Percentiles rank a stretch among this genome's conserved stretches.
These are phyloP conservation scores for Nyctalus aviator DNA, from an alignment of 2,797 vertebrate genomes.

Conservation along the genomic window DNA sequence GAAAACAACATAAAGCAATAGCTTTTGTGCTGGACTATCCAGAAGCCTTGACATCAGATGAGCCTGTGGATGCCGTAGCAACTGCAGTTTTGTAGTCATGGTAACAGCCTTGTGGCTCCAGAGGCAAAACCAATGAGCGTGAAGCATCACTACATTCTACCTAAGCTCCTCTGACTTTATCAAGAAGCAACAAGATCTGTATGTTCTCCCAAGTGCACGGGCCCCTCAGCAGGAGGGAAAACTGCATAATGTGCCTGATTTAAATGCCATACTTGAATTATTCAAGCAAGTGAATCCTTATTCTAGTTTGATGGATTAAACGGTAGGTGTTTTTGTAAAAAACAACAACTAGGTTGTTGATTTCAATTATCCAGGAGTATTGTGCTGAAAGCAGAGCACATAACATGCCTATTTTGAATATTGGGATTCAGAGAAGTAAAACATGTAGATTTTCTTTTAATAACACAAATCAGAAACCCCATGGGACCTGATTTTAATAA, in stretches of 20 bases:
- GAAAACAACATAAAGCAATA: slow-evolving; percentile 80
- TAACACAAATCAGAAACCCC: slow-evolving; percentile 31
- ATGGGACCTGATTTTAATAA: background rate
- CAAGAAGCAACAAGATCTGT: slow-evolving; percentile 84
- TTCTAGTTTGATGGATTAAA: slow-evolving; percentile 80
- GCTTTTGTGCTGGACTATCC: slow-evolving; percentile 78
- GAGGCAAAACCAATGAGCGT: slow-evolving; percentile 89
- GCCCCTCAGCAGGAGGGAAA: slow-evolving; percentile 74
- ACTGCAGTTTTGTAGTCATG: slow-evolving; percentile 88
- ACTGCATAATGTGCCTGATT: slow-evolving; percentile 72
- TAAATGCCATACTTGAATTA: slow-evolving; percentile 82
- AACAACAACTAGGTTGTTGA: slow-evolving; percentile 65
- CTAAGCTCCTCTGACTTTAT: slow-evolving; percentile 88
- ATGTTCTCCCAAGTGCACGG: slow-evolving; percentile 83
- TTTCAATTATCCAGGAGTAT: slow-evolving; percentile 66
- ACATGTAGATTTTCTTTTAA: background rate
- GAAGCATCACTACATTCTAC: slow-evolving; percentile 85
- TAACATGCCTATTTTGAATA: background rate
- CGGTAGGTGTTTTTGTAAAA: slow-evolving; percentile 61
- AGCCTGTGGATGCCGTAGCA: slow-evolving; percentile 86
- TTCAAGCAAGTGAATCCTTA: slow-evolving; percentile 81
- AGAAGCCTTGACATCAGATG: slow-evolving; percentile 86
- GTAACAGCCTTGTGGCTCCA: slow-evolving; percentile 88
- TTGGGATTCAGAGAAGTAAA: slow-evolving; percentile 44
- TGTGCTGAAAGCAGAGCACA: slow-evolving; percentile 52